These are phyloP conservation scores for Caenorhabditis virilis DNA, from an alignment of 2,888 invertebrate genomes.

Conservation along the genomic window DNA sequence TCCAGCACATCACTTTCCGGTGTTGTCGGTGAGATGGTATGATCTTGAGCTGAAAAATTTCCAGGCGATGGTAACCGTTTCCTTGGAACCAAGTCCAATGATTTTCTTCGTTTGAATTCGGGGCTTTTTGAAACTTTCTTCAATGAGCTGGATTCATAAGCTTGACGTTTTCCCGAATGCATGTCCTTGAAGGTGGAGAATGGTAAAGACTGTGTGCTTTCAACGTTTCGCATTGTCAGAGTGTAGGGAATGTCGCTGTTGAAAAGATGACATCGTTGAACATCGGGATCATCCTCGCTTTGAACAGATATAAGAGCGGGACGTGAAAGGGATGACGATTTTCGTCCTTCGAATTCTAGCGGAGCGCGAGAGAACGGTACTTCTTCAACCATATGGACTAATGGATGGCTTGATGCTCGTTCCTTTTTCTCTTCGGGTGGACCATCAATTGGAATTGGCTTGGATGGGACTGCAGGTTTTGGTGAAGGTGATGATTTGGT, in stretches of 20 bases:
- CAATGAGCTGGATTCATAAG: constrained; percentile 34
- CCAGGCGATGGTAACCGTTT: constrained; percentile 66
- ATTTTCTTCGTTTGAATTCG: constrained; percentile 52
- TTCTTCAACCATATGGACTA: constrained; percentile 46
- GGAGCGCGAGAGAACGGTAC: constrained; percentile 37
- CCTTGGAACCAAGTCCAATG: constrained; percentile 62
- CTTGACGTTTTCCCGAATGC: constrained; percentile 12
- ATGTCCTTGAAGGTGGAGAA: constrained; percentile 49
- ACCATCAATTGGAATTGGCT: constrained; percentile 23
- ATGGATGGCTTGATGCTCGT: constrained; percentile 31
- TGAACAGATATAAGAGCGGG: constrained; percentile 65
- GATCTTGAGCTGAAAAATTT: constrained; percentile 66
- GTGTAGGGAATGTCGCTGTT: constrained; percentile 67
- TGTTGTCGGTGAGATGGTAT: constrained; percentile 64
- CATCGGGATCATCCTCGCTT: constrained; percentile 64
- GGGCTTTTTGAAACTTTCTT: constrained; percentile 41
- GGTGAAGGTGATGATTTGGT: constrained; percentile 61
- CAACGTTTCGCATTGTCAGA: constrained; percentile 66
- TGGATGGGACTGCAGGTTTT: constrained; percentile 48
- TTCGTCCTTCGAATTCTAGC: constrained; percentile 27
- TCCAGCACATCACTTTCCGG: constrained; percentile 65
- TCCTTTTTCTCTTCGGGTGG: constrained; percentile 24
- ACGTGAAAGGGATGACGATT: constrained; percentile 34
- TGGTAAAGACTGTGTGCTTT: constrained; percentile 27
- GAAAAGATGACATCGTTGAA: constrained; percentile 58